Evolutionary conservation across 2,113 vertebrate species (phyloP), one percentile per base, ranked within the genome.

Genomic region (Stercorarius parasiticus): DNA sequence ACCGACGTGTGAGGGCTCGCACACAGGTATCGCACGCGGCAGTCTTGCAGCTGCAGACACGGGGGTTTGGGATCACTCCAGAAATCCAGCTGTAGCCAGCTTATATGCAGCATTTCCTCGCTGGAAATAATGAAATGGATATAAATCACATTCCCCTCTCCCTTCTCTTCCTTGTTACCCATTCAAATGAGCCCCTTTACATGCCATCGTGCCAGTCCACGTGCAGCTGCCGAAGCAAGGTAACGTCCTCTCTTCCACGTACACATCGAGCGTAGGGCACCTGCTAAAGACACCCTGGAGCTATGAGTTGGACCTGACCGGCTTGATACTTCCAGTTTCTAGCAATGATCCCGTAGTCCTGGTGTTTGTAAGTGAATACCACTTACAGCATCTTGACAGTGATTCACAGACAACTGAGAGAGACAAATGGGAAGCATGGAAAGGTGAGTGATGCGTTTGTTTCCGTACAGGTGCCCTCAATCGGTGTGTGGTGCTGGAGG

Each of bases 61-160:
- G 0, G 1, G 62, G 64, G 25, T 21, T 38, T 45, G 67, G 85
- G 58, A 43, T 91, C 62, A 13, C 36, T 34, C 40, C 16, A 34
- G 50, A 95, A 86, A 85, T 40, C 53, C 45, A 82, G 52, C 56
- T 76, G 56, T n/a, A 53, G 53, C 36, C 2, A 4, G 36, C 40
- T 50, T 50, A 40, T 17, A n/a, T 15, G 58, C 42, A 91, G 77
- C 49, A 82, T 87, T 95, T 89, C 87, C 66, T 77, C 81, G 40
- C 32, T 50, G 86, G 69, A 91, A 95, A 91, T 53, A 94, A 93
- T 32, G 62, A 93, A 80, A 77, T 50, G 81, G 84, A 66, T 82
- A 93, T 93, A 93, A 89, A 95, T 94, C 93, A 88, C 62, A 26
- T 23, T 20, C 30, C 36, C 42, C 22, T 13, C 34, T 32, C 84